Evolutionary conservation across 2,888 invertebrate genomes (phyloP), one percentile per base, ranked within the genome.

Genomic region (Scaptomyza cyrtandrae): DNA sequence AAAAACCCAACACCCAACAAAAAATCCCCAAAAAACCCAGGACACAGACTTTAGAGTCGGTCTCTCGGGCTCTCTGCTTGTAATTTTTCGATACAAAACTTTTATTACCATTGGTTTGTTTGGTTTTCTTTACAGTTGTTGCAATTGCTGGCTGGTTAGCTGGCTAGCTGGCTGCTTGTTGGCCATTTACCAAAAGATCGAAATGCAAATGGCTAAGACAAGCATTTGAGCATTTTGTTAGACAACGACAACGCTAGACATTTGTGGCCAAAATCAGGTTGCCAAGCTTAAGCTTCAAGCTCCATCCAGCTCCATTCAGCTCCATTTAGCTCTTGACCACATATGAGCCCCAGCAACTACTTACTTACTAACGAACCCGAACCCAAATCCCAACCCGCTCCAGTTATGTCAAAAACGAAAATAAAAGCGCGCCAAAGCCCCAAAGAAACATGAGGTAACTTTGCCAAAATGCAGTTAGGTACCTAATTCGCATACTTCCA

Each of bases 181-280:
- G 76, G 86, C 71, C 80, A 67, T 72, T 85, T 79, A 87, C 81
- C 83, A 80, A 73, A 68, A 89, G 85, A 86, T 86, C 89, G 86
- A 86, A 86, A 86, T 89, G 89, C 89, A 86, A 86, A 86, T 86
- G 89, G 65, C 68, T 49, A 52, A 83, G 88, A 86, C 85, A 86
- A 89, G 85, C 83, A 71, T 58, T 84, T 61, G 88, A 78, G 87
- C 85, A 78, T 86, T 82, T 82, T 86, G 82, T 86, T 84, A 67
- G 81, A 85, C 81, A 85, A 70, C 65, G 81, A 85, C 81, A 85
- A 70, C 65, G 49, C 62, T 16, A 78, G 74, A 58, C 71, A 70
- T 61, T 70, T 70, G 58, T 52, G 54, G 50, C 73, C 69, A 77
- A 88, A 88, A 88, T 88, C 83, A 86, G 84, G 88, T 80, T 81